phyloP scores from a whole-genome alignment of 2,113 vertebrate genomes.

The Emydocephalus ijimae region DNA sequence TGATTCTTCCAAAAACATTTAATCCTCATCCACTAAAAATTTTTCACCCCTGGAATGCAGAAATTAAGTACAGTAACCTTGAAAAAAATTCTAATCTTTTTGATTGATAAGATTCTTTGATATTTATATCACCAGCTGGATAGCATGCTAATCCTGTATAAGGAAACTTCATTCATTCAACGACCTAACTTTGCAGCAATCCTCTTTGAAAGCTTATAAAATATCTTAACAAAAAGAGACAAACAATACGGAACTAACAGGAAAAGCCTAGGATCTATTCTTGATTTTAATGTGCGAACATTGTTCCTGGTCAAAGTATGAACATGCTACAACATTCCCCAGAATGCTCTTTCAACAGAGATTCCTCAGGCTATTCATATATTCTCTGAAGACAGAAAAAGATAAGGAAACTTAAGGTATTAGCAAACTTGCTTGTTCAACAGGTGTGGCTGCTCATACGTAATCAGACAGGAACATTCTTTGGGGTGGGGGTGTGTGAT shows the following conservation, averaged over 20 bases:
- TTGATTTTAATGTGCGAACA: background rate
- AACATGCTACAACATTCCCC: background rate
- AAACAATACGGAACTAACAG: background rate
- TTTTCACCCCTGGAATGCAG: background rate
- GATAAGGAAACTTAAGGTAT: background rate
- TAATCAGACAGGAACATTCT: background rate
- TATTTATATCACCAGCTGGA: background rate
- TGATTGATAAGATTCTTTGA: background rate
- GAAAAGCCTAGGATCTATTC: background rate
- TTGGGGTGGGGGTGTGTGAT: background rate
- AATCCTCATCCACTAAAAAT: background rate
- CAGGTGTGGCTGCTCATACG: background rate
- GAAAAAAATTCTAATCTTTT: background rate
- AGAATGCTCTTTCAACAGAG: background rate
- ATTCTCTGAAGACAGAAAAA: background rate
- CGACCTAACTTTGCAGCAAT: background rate
- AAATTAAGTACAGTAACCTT: background rate
- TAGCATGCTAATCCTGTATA: background rate
- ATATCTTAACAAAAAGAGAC: background rate
- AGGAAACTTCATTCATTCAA: background rate
- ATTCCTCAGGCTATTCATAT: too few species aligned
- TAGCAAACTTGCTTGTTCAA: background rate
- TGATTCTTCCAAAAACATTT: background rate
- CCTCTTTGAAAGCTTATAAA: background rate
- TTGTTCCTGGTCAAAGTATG: background rate